Conservation (phyloP, 2,888 invertebrate genomes). For the Drosophila mercatorum region DNA sequence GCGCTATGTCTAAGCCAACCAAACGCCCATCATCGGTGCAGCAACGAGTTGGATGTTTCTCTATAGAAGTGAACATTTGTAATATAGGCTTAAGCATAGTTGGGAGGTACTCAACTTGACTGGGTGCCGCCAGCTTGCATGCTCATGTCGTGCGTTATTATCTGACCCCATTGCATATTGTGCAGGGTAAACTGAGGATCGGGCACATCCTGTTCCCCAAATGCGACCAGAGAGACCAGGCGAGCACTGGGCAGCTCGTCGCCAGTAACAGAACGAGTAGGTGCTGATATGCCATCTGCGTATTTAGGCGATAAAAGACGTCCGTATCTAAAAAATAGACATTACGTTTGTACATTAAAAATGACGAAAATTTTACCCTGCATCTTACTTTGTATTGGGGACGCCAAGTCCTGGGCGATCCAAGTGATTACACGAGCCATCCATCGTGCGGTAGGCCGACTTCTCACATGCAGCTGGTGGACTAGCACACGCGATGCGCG, state of each 20-base stretch:
- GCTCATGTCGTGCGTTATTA: constrained; percentile 87
- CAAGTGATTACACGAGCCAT: constrained; percentile 98
- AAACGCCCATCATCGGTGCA: constrained; percentile 87
- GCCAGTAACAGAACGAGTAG: constrained; percentile 88
- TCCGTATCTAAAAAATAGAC: constrained; percentile 79
- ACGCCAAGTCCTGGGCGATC: constrained; percentile 92
- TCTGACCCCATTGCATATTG: constrained; percentile 88
- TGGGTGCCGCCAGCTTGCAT: constrained; percentile 86
- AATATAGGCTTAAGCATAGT: background rate
- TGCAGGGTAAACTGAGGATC: constrained; percentile 91
- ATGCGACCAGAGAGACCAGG: constrained; percentile 88
- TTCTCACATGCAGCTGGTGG: constrained; percentile 81
- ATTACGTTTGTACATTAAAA: background rate
- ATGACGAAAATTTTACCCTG: too few species aligned
- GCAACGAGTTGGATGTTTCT: constrained; percentile 87
- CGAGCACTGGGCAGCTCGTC: constrained; percentile 89
- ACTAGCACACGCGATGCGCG: constrained; percentile 72
- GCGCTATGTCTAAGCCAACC: constrained; percentile 84
- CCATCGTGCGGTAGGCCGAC: constrained; percentile 89
- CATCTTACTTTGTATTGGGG: constrained; percentile 86
- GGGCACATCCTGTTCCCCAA: constrained; percentile 89
- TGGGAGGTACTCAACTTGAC: constrained; percentile 87
- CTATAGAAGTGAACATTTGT: constrained; percentile 76
- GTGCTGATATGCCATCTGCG: constrained; percentile 86
- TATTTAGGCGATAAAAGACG: constrained; percentile 85